Conservation (phyloP, 2,797 vertebrate species). For the Falco berigora region DNA sequence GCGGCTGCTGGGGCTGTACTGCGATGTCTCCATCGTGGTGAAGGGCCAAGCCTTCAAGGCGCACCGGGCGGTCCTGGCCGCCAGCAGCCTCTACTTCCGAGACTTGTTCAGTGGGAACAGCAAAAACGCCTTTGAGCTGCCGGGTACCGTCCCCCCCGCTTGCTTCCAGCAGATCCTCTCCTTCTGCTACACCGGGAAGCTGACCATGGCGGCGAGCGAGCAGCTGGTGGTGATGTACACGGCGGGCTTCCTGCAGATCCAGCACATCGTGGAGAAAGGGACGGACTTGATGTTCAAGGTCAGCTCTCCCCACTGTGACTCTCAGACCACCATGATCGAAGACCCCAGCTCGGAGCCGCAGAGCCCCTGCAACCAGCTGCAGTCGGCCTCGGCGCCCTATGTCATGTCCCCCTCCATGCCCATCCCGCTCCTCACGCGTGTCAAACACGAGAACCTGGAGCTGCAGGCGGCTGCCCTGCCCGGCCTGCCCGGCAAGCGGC, state of each 20-base stretch:
- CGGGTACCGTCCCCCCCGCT: conserved; percentile 90
- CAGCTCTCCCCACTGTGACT: conserved; percentile 99
- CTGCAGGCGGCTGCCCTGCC: conserved; percentile 61
- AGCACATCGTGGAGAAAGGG: conserved; percentile 96
- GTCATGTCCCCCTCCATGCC: conserved; percentile 84
- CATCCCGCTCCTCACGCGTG: conserved; percentile 82
- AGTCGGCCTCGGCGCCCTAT: conserved; percentile 72
- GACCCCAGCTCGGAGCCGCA: conserved; percentile 91
- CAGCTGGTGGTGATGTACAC: conserved; percentile 99
- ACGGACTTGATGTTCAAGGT: conserved; percentile 99
- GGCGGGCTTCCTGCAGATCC: conserved; percentile 98
- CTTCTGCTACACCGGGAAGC: conserved; percentile 98
- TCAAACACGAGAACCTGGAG: conserved; percentile 88
- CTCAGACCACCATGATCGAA: conserved; percentile 89
- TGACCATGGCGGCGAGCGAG: conserved; percentile 98
- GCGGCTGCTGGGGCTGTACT: conserved; percentile 94
- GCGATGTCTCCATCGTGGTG: conserved; percentile 97
- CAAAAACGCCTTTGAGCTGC: conserved; percentile 95
- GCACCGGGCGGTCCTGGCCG: conserved; percentile 93
- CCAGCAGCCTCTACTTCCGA: conserved; percentile 97
- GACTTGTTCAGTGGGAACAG: conserved; percentile 96
- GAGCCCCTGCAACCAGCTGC: conserved; percentile 86
- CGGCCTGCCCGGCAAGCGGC: conserved; percentile 74
- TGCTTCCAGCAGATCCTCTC: conserved; percentile 99
- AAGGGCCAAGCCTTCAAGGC: conserved; percentile 98